Conservation (phyloP, 1,140 invertebrate species). For the Drusus annulatus region DNA sequence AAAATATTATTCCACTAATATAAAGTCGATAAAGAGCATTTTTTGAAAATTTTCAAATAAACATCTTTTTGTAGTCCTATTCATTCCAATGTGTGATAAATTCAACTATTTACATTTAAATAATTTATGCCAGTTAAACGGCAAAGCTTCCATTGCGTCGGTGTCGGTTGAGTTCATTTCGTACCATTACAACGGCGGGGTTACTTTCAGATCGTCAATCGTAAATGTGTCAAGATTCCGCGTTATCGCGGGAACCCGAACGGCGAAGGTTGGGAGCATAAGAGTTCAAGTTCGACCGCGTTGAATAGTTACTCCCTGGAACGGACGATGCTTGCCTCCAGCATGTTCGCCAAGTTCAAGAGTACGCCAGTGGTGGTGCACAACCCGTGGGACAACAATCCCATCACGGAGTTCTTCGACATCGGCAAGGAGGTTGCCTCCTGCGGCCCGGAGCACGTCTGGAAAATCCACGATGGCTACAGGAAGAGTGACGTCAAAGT, state of each 20-base stretch:
- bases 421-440: slow-evolving; percentile 90
- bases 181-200: no score
- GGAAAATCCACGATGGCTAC: slow-evolving; percentile 93
- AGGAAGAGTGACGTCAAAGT: slow-evolving; percentile 94
- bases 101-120: no score
- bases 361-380: slow-evolving; percentile 71
- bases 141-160: no score
- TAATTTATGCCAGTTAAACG: no score
- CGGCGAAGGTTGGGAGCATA: slow-evolving; percentile 33
- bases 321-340: slow-evolving; percentile 37
- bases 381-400: slow-evolving; percentile 83
- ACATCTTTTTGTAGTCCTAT: no score
- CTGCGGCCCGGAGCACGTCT: slow-evolving; percentile 92
- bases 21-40: no score
- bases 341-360: slow-evolving; percentile 84
- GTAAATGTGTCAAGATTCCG: slow-evolving; percentile 18
- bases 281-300: slow-evolving; percentile 12
- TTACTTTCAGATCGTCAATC: not conserved
- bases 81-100: no score
- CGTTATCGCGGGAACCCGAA: not conserved
- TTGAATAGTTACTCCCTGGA: not conserved
- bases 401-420: slow-evolving; percentile 91
- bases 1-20: no score
- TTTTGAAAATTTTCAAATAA: no score
- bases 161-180: no score